A percentile compares a stretch with the other conserved stretches of the same genome.
Evolutionary conservation across 2,797 vertebrate species (phyloP).

Genomic region (Oophaga sylvatica): DNA sequence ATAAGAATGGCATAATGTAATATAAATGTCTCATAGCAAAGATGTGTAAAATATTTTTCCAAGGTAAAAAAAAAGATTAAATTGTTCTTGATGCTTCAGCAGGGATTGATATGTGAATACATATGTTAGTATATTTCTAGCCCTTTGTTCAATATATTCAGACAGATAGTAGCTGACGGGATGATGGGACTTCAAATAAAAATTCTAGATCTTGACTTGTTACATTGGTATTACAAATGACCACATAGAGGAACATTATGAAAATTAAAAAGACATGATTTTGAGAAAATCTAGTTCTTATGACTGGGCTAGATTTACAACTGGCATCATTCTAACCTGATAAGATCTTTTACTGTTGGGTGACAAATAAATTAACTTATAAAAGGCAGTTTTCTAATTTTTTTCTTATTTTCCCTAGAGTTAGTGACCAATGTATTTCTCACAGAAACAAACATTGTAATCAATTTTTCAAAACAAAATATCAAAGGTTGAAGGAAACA

Average conservation of each 20-base stretch:
- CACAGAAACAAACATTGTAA: conserved; percentile 40
- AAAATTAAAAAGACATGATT: background rate
- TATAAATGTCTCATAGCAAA: conserved; percentile 27
- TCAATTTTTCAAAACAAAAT: conserved; percentile 37
- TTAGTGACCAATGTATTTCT: conserved; percentile 27
- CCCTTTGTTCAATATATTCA: background rate
- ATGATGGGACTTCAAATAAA: background rate
- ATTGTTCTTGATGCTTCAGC: background rate
- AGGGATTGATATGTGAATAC: background rate
- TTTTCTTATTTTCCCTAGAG: conserved; percentile 3
- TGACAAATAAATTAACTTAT: background rate
- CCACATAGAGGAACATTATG: background rate
- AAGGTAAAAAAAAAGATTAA: conserved; percentile 10
- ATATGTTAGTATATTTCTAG: background rate
- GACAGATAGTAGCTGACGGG: background rate
- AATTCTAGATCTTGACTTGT: conserved; percentile 1
- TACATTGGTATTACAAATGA: background rate
- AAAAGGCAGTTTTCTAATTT: conserved; percentile 15
- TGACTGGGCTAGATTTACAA: conserved; percentile 5
- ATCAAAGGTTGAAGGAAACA: conserved; percentile 24
- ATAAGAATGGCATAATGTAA: conserved; percentile 6
- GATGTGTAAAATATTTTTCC: conserved; percentile 23
- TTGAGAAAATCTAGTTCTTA: background rate
- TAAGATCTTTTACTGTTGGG: conserved; percentile 16
- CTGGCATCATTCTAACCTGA: background rate